Percentiles rank a stretch among this genome's conserved stretches.
Conservation (phyloP, 2,797 vertebrate genomes). For the Xiphorhynchus erythropygius region DNA sequence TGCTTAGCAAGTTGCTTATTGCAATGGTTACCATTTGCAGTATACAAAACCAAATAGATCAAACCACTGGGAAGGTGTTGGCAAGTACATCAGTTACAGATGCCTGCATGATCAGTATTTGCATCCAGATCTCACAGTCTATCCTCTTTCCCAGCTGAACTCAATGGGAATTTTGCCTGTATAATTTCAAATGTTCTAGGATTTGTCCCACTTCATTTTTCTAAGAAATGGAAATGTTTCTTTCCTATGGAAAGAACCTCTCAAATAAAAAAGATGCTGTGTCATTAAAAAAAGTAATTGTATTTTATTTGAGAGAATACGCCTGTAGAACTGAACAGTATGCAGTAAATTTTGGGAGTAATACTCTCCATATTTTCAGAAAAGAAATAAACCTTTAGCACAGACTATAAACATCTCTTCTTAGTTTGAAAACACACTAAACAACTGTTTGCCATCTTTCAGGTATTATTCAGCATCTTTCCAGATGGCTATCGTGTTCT, state of each 20-base stretch:
- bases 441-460: neutral
- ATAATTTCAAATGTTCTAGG: neutral
- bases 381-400: neutral
- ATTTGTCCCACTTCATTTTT: neutral
- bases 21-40: fast-evolving
- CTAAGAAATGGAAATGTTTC: neutral
- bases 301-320: neutral
- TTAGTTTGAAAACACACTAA: neutral
- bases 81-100: neutral
- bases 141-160: neutral
- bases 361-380: neutral
- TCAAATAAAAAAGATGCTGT: neutral
- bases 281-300: neutral
- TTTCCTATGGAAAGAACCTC: neutral
- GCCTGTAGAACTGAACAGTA: neutral
- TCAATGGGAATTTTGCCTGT: neutral
- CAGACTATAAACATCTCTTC: neutral
- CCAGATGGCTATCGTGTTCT: neutral
- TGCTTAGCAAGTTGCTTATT: neutral
- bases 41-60: neutral
- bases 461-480: neutral
- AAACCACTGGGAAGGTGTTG: neutral
- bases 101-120: neutral
- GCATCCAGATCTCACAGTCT: neutral
- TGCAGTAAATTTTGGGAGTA: neutral